Percentiles rank a stretch among this genome's conserved stretches.
These are phyloP conservation scores for Aradophagus sp. DNA, from an alignment of 1,140 invertebrate species.

Conservation along the genomic window DNA sequence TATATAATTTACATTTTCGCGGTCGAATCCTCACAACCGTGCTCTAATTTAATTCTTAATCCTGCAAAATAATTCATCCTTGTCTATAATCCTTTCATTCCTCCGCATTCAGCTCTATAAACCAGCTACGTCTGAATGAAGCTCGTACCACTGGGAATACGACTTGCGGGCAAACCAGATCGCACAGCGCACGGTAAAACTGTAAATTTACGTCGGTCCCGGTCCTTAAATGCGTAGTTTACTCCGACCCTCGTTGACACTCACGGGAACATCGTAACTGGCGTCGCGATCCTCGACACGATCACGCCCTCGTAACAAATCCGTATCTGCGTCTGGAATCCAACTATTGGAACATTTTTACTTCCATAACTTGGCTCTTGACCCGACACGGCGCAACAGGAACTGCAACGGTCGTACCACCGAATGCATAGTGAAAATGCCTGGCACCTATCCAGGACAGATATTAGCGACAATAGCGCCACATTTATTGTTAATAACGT, in stretches of 20 bases:
- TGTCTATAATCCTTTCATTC: conserved; percentile 18
- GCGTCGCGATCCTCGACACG: not conserved
- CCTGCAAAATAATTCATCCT: not conserved
- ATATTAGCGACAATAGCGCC: conserved; percentile 35
- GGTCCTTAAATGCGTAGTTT: conserved; percentile 14
- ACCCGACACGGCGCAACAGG: conserved; percentile 50
- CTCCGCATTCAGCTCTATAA: conserved; percentile 4
- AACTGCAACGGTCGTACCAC: conserved; percentile 23
- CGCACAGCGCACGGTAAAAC: conserved; percentile 12
- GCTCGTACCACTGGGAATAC: conserved; percentile 4
- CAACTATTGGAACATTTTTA: conserved; percentile 32
- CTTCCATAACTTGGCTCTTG: conserved; percentile 28
- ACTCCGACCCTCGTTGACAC: conserved; percentile 3
- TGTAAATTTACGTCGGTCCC: conserved; percentile 14
- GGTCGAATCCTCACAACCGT: too few species aligned
- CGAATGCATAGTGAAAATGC: conserved; percentile 20
- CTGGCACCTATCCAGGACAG: conserved; percentile 42
- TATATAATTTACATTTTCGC: too few species aligned
- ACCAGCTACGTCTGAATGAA: conserved; percentile 9
- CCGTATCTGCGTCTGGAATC: conserved; percentile 10
- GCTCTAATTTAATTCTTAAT: conserved; percentile 5
- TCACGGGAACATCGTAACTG: not conserved
- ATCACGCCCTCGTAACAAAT: conserved; percentile 10
- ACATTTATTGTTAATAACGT: conserved; percentile 46
- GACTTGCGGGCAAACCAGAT: conserved; percentile 1